Evolutionary conservation across 2,797 vertebrate genomes (phyloP).

Genomic region (Coendou prehensilis): DNA sequence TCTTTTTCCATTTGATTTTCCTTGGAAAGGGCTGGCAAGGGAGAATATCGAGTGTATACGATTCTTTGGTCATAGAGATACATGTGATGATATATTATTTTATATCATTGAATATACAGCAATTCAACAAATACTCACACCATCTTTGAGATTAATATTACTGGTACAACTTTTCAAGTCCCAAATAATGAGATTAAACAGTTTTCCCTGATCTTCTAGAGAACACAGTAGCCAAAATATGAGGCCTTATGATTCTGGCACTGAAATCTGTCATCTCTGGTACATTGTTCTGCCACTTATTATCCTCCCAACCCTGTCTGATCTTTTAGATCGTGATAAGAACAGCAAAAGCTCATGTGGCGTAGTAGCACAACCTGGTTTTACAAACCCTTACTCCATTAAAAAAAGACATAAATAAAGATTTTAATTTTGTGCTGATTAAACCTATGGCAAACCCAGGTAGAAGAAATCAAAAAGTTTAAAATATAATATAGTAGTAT

Average conservation of each 20-base stretch:
- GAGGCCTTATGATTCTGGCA: background rate
- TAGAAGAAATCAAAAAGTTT: background rate
- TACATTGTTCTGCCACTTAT: background rate
- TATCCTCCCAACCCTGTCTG: background rate
- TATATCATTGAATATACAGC: background rate
- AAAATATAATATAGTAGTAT: slow-evolving; percentile 1
- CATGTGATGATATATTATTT: background rate
- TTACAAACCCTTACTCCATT: background rate
- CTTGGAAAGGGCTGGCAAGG: background rate
- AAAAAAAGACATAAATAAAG: background rate
- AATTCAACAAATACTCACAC: background rate
- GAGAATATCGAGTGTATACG: background rate
- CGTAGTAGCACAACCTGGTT: background rate
- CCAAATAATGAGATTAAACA: background rate
- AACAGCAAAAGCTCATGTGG: background rate
- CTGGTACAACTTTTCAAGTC: background rate
- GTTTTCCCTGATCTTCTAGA: background rate
- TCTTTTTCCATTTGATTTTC: slow-evolving; percentile 5
- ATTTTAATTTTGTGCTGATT: background rate
- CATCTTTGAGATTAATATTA: background rate
- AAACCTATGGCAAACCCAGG: background rate
- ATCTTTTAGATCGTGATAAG: background rate
- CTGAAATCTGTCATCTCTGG: background rate
- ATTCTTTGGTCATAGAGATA: background rate
- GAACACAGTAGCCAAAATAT: background rate